Conservation (phyloP, 2,113 vertebrate genomes). For the Eolophus roseicapilla region DNA sequence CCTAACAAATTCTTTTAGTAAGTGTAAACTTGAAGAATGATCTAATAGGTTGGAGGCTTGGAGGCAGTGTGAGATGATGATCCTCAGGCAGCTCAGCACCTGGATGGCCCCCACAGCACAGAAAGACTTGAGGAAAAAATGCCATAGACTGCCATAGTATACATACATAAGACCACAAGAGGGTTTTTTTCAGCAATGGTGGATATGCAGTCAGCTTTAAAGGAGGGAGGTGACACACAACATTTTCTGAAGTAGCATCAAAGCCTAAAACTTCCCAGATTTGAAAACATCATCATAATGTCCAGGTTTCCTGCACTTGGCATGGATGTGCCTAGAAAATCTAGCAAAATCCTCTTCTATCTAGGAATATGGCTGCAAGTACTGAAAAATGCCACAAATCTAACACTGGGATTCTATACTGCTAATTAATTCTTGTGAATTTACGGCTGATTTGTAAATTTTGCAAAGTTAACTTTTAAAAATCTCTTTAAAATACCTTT, state of each 20-base stretch:
- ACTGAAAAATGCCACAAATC: neutral
- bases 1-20: neutral
- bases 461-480: neutral
- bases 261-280: neutral
- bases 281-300: neutral
- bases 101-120: neutral
- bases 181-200: fast-evolving
- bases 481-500: neutral
- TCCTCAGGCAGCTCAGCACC: neutral
- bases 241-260: neutral
- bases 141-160: neutral
- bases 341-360: neutral
- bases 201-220: neutral
- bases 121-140: neutral
- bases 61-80: neutral
- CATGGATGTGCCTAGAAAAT: neutral
- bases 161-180: fast-evolving
- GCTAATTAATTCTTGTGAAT: neutral
- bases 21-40: neutral
- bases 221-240: neutral
- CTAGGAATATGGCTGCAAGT: neutral
- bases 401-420: neutral
- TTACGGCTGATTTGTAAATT: neutral
- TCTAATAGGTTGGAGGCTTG: neutral
- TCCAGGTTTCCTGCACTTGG: neutral